phyloP scores from a whole-genome alignment of 2,113 vertebrate genomes.

The Nothobranchius kuhntae region DNA sequence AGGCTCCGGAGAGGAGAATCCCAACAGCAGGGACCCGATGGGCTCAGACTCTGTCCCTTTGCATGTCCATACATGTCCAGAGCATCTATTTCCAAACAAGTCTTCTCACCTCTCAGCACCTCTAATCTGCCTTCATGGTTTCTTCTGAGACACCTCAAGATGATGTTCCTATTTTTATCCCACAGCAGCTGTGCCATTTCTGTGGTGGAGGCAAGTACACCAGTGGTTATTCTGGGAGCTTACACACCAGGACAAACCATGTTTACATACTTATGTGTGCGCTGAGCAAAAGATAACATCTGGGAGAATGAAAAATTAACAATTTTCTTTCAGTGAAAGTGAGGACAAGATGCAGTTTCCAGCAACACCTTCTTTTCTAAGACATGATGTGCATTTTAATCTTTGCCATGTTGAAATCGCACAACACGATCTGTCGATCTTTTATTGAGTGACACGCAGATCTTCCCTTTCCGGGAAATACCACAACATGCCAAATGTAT shows the following conservation, averaged over 20 bases:
- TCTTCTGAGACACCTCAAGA: conserved; percentile 64
- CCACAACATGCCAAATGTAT: too few species aligned
- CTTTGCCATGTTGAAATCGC: conserved; percentile 65
- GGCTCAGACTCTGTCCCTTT: conserved; percentile 13
- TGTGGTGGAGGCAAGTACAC: conserved; percentile 54
- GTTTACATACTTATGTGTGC: conserved; percentile 16
- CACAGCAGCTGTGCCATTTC: conserved; percentile 75
- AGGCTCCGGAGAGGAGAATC: too few species aligned
- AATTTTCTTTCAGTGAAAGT: conserved; percentile 37
- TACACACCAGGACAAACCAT: conserved; percentile 30
- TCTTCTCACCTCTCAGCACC: conserved; percentile 51
- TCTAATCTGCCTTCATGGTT: conserved; percentile 61
- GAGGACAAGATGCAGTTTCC: conserved; percentile 59
- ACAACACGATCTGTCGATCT: conserved; percentile 17
- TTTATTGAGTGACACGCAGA: conserved; percentile 27
- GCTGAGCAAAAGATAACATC: conserved; percentile 9
- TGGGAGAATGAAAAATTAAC: conserved; percentile 35
- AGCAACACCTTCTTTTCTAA: conserved; percentile 48
- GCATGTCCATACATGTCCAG: conserved; percentile 24
- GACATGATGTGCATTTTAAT: conserved; percentile 54
- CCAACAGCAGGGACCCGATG: too few species aligned
- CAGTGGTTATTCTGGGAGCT: conserved; percentile 74
- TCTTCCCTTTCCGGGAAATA: conserved; percentile 18
- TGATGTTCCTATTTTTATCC: conserved; percentile 68
- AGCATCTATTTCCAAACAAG: conserved; percentile 13